Conservation (phyloP, 2,113 vertebrate genomes). For the Dipodomys ordii region DNA sequence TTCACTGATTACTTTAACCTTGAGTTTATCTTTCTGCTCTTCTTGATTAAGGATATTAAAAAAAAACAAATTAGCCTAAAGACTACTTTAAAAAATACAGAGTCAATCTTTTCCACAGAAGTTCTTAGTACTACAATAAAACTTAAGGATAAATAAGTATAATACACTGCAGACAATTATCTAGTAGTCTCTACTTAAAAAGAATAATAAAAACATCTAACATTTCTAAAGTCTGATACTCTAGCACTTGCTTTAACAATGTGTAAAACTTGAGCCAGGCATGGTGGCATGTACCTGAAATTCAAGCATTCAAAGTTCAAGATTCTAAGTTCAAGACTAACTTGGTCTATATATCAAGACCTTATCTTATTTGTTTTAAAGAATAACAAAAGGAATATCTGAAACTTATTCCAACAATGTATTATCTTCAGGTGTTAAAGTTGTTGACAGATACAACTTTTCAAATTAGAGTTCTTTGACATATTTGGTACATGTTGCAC, state of each 20-base stretch:
- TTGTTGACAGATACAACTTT: constrained; percentile 56
- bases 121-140: constrained; percentile 23
- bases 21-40: constrained; percentile 70
- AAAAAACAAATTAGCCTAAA: constrained; percentile 65
- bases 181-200: not conserved
- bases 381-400: too few species aligned
- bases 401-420: constrained; percentile 49
- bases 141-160: constrained; percentile 24
- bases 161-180: not conserved
- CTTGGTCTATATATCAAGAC: too few species aligned
- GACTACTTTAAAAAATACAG: constrained; percentile 40
- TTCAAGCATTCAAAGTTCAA: too few species aligned
- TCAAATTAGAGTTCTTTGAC: constrained; percentile 72
- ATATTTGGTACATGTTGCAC: constrained; percentile 60
- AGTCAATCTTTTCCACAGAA: constrained; percentile 50
- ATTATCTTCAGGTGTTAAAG: constrained; percentile 11
- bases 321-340: too few species aligned
- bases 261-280: not conserved
- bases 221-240: not conserved
- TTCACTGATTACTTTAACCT: constrained; percentile 80
- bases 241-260: constrained; percentile 36
- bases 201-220: not conserved
- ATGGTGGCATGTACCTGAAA: too few species aligned
- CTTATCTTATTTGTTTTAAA: too few species aligned
- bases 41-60: constrained; percentile 53